Evolutionary conservation across 2,888 invertebrate genomes (phyloP).

Genomic region (Clivina fossor): DNA sequence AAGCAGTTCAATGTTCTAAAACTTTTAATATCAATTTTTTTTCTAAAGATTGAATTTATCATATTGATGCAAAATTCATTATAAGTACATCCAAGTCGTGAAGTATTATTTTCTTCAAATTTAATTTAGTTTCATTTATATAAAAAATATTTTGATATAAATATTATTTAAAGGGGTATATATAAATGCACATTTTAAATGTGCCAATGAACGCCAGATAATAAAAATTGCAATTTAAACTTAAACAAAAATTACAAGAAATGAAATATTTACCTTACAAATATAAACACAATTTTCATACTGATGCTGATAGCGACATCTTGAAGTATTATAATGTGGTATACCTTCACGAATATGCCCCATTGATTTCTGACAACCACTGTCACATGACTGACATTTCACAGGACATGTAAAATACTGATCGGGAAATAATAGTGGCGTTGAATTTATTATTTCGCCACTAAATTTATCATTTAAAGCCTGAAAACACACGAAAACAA

Average conservation of each 20-base stretch:
- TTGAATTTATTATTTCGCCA: slow-evolving; percentile 63
- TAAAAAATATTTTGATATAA: no score
- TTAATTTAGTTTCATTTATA: no score
- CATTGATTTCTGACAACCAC: slow-evolving; percentile 66
- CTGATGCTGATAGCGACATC: slow-evolving; percentile 70
- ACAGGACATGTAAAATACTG: slow-evolving; percentile 77
- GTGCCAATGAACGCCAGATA: no score
- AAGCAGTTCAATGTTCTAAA: no score
- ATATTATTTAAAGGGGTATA: no score
- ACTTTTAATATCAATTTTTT: no score
- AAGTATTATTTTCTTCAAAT: no score
- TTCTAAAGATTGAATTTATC: no score
- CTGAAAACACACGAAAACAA: slow-evolving; percentile 51
- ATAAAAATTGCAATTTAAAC: background rate
- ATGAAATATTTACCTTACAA: slow-evolving; percentile 55
- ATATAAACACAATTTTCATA: slow-evolving; percentile 70
- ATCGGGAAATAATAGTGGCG: slow-evolving; percentile 70
- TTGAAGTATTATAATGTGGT: slow-evolving; percentile 57
- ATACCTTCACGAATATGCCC: slow-evolving; percentile 65
- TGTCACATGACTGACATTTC: slow-evolving; percentile 69
- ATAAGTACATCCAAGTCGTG: no score
- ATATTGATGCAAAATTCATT: no score
- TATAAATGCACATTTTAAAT: no score
- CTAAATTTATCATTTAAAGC: slow-evolving; percentile 74
- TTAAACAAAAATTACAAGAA: background rate